Evolutionary conservation across 2,888 invertebrate genomes (phyloP), one percentile per base, ranked within the genome.

Genomic region (Gerris lacustris): DNA sequence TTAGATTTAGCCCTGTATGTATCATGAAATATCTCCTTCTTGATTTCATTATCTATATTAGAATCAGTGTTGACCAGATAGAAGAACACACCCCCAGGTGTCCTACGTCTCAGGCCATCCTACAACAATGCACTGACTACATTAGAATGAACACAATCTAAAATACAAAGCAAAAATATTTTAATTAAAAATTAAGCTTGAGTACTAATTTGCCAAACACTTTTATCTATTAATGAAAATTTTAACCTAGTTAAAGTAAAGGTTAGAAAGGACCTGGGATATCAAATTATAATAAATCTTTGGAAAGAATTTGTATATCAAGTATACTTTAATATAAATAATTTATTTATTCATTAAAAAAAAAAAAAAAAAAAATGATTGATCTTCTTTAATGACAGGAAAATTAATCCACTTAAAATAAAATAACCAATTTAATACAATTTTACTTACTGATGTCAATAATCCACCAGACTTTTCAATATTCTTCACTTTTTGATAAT

Each of bases 1-100:
- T 18, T 64, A 18, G 7, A 18, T 17, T 64, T n/a, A 18, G 31
- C 17, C 17, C 17, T 64, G 7, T 11, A 64, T 6, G 64, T 64
- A 9, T 64, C 64, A n/a, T 64, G 64, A n/a, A 64, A 64, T 64
- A 64, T 64, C 17, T n/a, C 17, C 17, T 64, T 64, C 64, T 64
- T 64, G 9, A 64, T 31, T n/a, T 64, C 31, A n/a, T 17, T 31
- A 18, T 9, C 9, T n/a, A 64, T 64, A n/a, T 17, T n/a, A 64
- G 18, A n/a, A 64, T 64, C 64, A n/a, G 64, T 18, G 17, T 64
- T 64, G 11, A 64, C 18, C 9, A 64, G 64, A 18, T 64, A 17
- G 17, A 64, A 64, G 31, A 64, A 64, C 2, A 64, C 64, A 4
- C 64, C 64, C 9, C 64, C 64, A 18, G 64, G 64, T 18, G 64